Base-by-base conservation (phyloP, 2,888 invertebrate species). In the Plagodis dolabraria region DNA sequence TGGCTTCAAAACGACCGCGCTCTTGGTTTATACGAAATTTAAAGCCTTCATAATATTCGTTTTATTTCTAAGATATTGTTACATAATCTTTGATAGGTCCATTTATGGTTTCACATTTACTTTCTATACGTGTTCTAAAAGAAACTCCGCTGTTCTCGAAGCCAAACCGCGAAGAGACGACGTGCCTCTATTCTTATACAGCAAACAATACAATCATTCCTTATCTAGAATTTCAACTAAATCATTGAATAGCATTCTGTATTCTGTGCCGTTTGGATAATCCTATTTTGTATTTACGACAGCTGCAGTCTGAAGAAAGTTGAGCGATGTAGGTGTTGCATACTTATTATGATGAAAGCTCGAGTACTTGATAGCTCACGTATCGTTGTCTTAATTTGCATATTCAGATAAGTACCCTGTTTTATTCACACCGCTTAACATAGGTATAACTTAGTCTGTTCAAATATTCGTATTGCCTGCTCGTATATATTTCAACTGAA, bases 161-260 rank as follows among this genome's bases (percentile, higher is more conserved):
- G 43, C 45, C 60, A 53, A 66, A 65, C 61, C 69, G 65, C 60
- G 47, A 63, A 44, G 53, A 49, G 57, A 38, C 62, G 64, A 80
- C 80, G 80, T 82, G 81, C 57, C 63, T 71, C 53, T 76, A 69
- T 74, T 80, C 54, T 63, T 66, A 65, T 60, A 64, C 67, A 63
- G 53, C 65, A 57, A 65, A 64, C 64, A 70, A 70, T 66, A 70
- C 68, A 72, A 79, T 73, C 62, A 58, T 65, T 65, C 71, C 73
- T 68, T 70, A 70, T 72, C 63, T 71, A 64, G 82, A 85, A 86
- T 85, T 79, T 79, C 67, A 83, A 86, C 67, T 72, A 69, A 70
- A 67, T 58, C 64, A 68, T 62, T 67, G 63, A 5, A 40, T 40
- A 10, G 40, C 9, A 40, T 10, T 40, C 40, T 40, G 40, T 40